Percentiles rank a stretch among this genome's conserved stretches.
phyloP scores from a whole-genome alignment of 2,113 vertebrate species.

The Vulpes lagopus region DNA sequence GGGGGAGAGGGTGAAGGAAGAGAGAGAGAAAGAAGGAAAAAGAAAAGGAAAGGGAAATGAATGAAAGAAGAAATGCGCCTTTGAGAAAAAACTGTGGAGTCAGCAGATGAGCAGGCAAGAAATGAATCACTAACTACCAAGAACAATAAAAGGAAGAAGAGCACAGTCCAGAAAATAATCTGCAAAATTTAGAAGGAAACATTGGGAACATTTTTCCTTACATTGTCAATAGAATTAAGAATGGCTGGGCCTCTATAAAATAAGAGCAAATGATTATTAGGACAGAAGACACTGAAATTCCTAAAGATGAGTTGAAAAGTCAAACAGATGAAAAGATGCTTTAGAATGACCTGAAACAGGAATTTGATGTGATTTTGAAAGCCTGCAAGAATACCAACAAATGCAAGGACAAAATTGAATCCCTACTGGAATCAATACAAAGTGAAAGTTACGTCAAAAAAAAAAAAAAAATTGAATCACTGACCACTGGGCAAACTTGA shows the following conservation, averaged over 20 bases:
- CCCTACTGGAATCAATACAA: neutral
- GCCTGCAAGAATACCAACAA: neutral
- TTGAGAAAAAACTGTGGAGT: neutral
- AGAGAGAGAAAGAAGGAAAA: neutral
- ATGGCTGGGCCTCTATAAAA: neutral
- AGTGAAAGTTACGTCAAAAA: neutral
- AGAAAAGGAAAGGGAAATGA: neutral
- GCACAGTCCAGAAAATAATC: neutral
- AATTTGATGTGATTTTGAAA: neutral
- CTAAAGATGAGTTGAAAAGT: neutral
- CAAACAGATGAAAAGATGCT: neutral
- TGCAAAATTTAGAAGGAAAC: neutral
- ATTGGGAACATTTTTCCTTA: neutral
- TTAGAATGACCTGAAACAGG: neutral
- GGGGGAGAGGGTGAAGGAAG: no score
- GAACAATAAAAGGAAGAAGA: neutral
- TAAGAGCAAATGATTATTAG: neutral
- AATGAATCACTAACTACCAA: neutral
- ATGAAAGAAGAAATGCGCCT: neutral
- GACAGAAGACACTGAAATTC: neutral
- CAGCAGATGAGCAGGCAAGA: neutral
- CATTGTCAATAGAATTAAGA: neutral
- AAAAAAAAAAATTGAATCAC: neutral
- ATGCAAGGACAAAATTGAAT: slow-evolving; percentile 33
- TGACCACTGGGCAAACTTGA: neutral